phyloP scores from a whole-genome alignment of 2,888 invertebrate species.

The Ecliptopera silaceata region DNA sequence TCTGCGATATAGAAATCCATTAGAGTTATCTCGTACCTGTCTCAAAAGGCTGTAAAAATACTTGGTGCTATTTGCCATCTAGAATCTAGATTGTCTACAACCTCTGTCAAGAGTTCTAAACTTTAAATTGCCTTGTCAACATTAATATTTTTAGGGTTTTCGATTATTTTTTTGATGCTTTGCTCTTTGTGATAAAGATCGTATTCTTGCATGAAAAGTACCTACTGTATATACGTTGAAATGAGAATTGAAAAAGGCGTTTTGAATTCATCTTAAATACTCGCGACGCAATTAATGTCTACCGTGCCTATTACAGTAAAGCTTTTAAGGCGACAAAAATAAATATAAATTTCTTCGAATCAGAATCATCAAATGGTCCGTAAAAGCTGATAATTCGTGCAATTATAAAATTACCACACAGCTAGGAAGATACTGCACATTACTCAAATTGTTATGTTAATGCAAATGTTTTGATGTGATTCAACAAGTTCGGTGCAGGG shows the following conservation, averaged over 20 bases:
- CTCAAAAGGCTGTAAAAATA: not conserved
- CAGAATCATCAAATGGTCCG: conserved; percentile 15
- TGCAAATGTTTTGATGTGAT: conserved; percentile 11
- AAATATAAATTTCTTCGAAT: conserved; percentile 5
- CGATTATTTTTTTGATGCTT: too few relatives aligned
- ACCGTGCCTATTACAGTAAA: too few relatives aligned
- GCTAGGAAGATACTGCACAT: conserved; percentile 16
- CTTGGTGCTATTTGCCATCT: conserved; percentile 3
- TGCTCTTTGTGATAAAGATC: too few relatives aligned
- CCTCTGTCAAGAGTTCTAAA: not conserved
- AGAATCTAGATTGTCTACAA: not conserved
- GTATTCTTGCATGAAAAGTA: too few relatives aligned
- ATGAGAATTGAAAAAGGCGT: too few relatives aligned
- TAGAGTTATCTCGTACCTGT: conserved; percentile 10
- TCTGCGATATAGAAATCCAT: conserved; percentile 12
- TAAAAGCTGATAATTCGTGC: conserved; percentile 10
- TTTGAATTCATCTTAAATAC: too few relatives aligned
- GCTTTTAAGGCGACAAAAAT: too few relatives aligned
- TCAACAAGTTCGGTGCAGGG: conserved; percentile 5
- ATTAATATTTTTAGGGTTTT: not conserved
- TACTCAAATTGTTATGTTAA: conserved; percentile 10
- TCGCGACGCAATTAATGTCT: too few relatives aligned
- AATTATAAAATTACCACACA: conserved; percentile 20
- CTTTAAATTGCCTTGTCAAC: too few relatives aligned
- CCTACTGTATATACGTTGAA: too few relatives aligned